A percentile compares a stretch with the other conserved stretches of the same genome.
These are phyloP conservation scores for Cryptocephalus primarius DNA, from an alignment of 2,888 invertebrate species.

Conservation along the genomic window DNA sequence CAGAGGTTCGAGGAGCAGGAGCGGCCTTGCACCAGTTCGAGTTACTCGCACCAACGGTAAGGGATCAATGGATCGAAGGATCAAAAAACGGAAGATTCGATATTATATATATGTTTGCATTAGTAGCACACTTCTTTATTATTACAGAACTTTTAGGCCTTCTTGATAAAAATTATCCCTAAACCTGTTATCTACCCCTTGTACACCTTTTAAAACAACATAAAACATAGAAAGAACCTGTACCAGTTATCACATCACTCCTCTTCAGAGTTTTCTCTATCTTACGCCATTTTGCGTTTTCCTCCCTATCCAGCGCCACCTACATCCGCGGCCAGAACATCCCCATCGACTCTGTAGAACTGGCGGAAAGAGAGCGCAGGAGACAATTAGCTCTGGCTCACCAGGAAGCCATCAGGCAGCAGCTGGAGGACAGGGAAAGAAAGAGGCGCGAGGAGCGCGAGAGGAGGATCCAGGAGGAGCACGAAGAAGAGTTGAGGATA, in stretches of 20 bases:
- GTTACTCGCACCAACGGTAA: slow-evolving; percentile 24
- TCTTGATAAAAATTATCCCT: no score
- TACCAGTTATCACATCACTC: no score
- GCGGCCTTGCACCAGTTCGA: slow-evolving; percentile 32
- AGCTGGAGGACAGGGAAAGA: slow-evolving; percentile 73
- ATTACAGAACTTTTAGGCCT: no score
- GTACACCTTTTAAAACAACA: no score
- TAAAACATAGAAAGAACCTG: no score
- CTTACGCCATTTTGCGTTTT: neutral
- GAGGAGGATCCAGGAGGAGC: slow-evolving; percentile 62
- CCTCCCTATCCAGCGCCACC: slow-evolving; percentile 37
- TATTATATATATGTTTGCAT: no score
- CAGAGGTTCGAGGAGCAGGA: slow-evolving; percentile 32
- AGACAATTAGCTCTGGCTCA: slow-evolving; percentile 75
- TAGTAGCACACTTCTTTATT: no score
- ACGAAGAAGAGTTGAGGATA: slow-evolving; percentile 68
- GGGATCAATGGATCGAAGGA: neutral
- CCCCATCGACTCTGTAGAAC: slow-evolving; percentile 65
- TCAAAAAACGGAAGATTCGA: no score
- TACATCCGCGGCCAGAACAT: slow-evolving; percentile 80
- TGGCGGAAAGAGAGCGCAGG: slow-evolving; percentile 71
- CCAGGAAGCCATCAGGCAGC: slow-evolving; percentile 75
- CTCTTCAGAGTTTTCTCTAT: no score
- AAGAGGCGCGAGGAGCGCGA: slow-evolving; percentile 67
- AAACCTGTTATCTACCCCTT: no score